Evolutionary conservation across 2,888 invertebrate genomes (phyloP), one percentile per base, ranked within the genome.

Genomic region (Xanthia icteritia): DNA sequence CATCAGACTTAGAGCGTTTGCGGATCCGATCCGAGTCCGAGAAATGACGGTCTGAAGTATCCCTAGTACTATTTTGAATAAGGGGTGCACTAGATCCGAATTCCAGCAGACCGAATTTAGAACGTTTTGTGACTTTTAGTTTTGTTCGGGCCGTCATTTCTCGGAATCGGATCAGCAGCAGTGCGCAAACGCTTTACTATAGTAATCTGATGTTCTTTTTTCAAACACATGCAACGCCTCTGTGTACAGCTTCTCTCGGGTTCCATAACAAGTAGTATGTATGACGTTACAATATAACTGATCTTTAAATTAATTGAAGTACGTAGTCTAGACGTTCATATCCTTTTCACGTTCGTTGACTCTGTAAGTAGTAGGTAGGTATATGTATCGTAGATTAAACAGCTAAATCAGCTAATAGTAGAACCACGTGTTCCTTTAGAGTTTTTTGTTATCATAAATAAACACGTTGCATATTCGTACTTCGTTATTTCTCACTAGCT

Each of bases 301-400:
- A 83, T 78, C 81, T 83, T 82, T 67, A 73, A 76, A 83, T 87
- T 78, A 85, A 91, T 89, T 89, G 88, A 89, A 89, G 86, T 85
- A 86, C 84, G 76, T 81, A 86, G 90, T 92, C 92, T 92, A 93
- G 92, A 93, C 93, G 86, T 88, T 88, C 91, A 90, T 91, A 92
- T 92, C 92, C 93, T 92, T 90, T 87, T 87, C 75, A 87, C 90
- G 93, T 92, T 91, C 92, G 86, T 92, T 93, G 92, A 92, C 93
- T 90, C 87, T 71, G 56, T n/a, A 42, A 36, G 66, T 39, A 81
- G 42, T 66, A 61, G 15, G 48, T 56, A 42, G 39, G 27, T 60
- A 56, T 65, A 54, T 48, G 39, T 51, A 51, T 42, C 42, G 51
- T 20, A 48, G 27, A 76, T 81, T 48, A 63, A 75, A 68, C 63